Evolutionary conservation across 1,140 invertebrate species (phyloP).

Genomic region (Neomicropteryx cornuta): DNA sequence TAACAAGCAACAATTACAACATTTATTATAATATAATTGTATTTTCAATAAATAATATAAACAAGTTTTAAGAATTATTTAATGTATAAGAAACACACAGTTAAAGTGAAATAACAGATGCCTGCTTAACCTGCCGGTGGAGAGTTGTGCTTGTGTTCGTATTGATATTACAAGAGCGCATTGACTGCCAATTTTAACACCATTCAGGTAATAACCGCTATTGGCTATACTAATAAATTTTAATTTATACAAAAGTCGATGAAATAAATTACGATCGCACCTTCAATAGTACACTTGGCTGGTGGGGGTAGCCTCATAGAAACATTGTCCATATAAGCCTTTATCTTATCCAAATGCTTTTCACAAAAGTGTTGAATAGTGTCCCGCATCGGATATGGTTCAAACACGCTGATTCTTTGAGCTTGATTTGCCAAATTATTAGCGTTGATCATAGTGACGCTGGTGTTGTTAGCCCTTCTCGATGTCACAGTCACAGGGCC

Average conservation of each 20-base stretch:
- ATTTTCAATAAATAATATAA: background rate
- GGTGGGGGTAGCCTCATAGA: slow-evolving; percentile 76
- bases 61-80: slow-evolving; percentile 1
- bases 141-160: too few species aligned
- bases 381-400: slow-evolving; percentile 77
- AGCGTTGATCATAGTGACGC: slow-evolving; percentile 55
- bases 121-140: too few species aligned
- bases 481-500: slow-evolving; percentile 52
- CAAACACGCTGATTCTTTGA: slow-evolving; percentile 73
- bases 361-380: slow-evolving; percentile 91
- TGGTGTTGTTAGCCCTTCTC: slow-evolving; percentile 54
- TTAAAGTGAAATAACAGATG: too few species aligned
- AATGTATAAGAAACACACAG: too few species aligned
- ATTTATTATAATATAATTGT: background rate
- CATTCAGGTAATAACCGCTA: background rate
- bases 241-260: background rate
- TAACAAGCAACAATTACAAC: too few species aligned
- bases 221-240: background rate
- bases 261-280: slow-evolving; percentile 31
- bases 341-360: slow-evolving; percentile 86
- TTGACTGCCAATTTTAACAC: too few species aligned
- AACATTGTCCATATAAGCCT: slow-evolving; percentile 80
- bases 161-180: too few species aligned
- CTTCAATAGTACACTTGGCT: slow-evolving; percentile 83
- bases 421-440: slow-evolving; percentile 29